A percentile compares a stretch with the other conserved stretches of the same genome.
Conservation (phyloP, 2,113 vertebrate genomes). For the Patagioenas fasciata region DNA sequence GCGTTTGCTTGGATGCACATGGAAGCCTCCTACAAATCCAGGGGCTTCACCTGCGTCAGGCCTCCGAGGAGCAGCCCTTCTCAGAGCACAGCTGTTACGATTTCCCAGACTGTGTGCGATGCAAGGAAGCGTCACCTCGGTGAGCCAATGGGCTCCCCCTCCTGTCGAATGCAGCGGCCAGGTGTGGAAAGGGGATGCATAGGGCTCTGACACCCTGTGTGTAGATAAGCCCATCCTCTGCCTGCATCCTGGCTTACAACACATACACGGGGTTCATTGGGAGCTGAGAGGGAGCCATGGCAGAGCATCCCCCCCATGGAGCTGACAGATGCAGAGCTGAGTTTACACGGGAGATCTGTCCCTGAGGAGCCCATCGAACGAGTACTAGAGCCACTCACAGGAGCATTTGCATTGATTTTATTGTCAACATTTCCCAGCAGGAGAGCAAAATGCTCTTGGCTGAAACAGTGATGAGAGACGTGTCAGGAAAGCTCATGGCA, state of each 20-base stretch:
- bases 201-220: rapidly evolving
- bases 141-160: rapidly evolving
- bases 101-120: rapidly evolving
- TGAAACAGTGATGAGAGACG: not conserved
- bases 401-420: not conserved
- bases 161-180: rapidly evolving
- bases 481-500: not conserved
- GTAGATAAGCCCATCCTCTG: not conserved
- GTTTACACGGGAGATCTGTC: not conserved
- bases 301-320: not conserved
- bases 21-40: not conserved
- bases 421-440: not conserved
- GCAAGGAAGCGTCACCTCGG: rapidly evolving
- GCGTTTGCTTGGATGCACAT: not conserved
- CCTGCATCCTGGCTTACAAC: not conserved
- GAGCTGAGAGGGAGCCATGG: not conserved
- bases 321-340: not conserved
- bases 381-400: not conserved
- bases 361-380: not conserved
- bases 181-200: not conserved
- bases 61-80: not conserved
- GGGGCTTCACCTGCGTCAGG: not conserved
- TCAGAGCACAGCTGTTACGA: not conserved
- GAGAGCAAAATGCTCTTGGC: not conserved
- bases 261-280: rapidly evolving